Evolutionary conservation across 2,797 vertebrate genomes (phyloP).

Genomic region (Pempheris klunzingeri): DNA sequence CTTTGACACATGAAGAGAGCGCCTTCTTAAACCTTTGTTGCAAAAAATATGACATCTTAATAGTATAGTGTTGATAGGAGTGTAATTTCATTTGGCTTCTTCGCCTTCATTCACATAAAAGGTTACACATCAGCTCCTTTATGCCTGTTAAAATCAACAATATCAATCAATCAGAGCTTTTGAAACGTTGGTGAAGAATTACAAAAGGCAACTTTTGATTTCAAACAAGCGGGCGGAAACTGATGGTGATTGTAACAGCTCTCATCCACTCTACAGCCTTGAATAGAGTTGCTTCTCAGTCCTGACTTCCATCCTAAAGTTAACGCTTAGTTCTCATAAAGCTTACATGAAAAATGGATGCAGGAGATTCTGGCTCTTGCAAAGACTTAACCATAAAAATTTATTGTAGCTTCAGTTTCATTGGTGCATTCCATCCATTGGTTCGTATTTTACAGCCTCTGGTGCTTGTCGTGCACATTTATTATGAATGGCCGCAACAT

Average conservation of each 20-base stretch:
- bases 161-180: neutral
- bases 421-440: conserved; percentile 5
- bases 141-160: conserved; percentile 11
- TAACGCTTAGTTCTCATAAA: neutral
- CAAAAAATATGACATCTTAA: neutral
- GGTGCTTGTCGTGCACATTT: neutral
- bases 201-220: conserved; percentile 20
- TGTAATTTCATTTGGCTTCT: neutral
- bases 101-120: neutral
- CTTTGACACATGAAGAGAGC: neutral
- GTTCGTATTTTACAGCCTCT: conserved; percentile 29
- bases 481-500: conserved; percentile 2
- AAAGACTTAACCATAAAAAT: neutral
- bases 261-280: neutral
- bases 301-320: neutral
- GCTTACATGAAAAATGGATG: conserved; percentile 14
- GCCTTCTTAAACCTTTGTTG: neutral
- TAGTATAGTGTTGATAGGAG: neutral
- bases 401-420: conserved; percentile 14
- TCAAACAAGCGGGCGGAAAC: conserved; percentile 7
- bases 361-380: neutral
- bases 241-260: neutral
- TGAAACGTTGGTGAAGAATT: neutral
- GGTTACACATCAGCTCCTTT: neutral
- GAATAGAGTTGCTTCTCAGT: neutral